These are phyloP conservation scores for Acronicta psi DNA, from an alignment of 2,888 invertebrate genomes.

Conservation along the genomic window DNA sequence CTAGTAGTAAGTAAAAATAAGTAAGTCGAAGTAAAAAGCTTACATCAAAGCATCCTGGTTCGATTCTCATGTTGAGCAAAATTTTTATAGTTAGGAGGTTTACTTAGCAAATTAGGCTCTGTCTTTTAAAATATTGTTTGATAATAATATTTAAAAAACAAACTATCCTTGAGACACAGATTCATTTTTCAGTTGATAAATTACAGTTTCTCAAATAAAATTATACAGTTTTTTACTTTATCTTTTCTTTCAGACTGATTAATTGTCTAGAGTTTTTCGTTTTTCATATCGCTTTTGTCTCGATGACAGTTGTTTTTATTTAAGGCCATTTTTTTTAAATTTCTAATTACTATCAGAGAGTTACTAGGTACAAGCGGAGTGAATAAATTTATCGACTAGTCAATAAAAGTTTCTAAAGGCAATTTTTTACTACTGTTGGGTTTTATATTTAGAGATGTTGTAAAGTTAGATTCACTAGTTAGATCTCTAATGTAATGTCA, in stretches of 20 bases:
- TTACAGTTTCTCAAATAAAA: conserved; percentile 36
- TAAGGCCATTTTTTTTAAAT: not conserved
- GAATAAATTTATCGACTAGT: too few relatives aligned
- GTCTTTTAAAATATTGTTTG: not conserved
- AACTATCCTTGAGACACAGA: conserved; percentile 16
- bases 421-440: too few relatives aligned
- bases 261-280: conserved; percentile 32
- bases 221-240: conserved; percentile 36
- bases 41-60: too few relatives aligned
- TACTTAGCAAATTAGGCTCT: not conserved
- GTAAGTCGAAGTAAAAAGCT: too few relatives aligned
- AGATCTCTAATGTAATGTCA: too few relatives aligned
- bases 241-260: conserved; percentile 37
- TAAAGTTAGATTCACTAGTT: too few relatives aligned
- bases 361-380: too few relatives aligned
- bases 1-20: too few relatives aligned
- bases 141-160: not conserved
- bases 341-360: not conserved
- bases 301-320: conserved; percentile 19
- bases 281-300: conserved; percentile 18
- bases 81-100: too few relatives aligned
- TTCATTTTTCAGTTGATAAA: conserved; percentile 37
- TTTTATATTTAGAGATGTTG: too few relatives aligned
- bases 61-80: too few relatives aligned
- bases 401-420: too few relatives aligned